phyloP scores from a whole-genome alignment of 2,888 invertebrate genomes.

The Callimorpha dominula region DNA sequence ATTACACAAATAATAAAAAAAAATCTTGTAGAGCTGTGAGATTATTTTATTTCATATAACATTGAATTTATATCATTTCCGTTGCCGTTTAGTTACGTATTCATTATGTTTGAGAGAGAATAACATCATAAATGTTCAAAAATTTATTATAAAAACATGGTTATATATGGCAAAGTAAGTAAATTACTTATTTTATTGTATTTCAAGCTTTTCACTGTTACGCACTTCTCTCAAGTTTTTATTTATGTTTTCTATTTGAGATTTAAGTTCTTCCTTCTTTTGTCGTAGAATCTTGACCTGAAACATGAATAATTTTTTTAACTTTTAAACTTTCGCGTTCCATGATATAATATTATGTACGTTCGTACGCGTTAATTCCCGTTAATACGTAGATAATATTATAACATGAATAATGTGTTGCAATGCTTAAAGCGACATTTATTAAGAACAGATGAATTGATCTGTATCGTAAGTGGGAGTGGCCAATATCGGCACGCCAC shows the following conservation, averaged over 20 bases:
- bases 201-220: background rate
- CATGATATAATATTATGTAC: too few relatives aligned
- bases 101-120: background rate
- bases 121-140: background rate
- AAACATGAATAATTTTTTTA: background rate
- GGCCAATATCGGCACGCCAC: too few relatives aligned
- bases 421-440: background rate
- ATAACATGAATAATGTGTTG: background rate
- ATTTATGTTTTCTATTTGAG: background rate
- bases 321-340: too few relatives aligned
- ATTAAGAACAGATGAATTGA: too few relatives aligned
- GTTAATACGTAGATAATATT: too few relatives aligned
- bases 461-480: too few relatives aligned
- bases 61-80: background rate
- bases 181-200: background rate
- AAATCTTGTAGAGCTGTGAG: background rate
- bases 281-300: conserved; percentile 13
- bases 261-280: conserved; percentile 5
- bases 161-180: too few relatives aligned
- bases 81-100: background rate
- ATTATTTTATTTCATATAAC: background rate
- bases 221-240: conserved; percentile 6
- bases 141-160: too few relatives aligned
- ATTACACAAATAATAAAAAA: background rate
- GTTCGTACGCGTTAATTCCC: too few relatives aligned